phyloP scores from a whole-genome alignment of 2,797 vertebrate genomes.

The Loriculus beryllinus region DNA sequence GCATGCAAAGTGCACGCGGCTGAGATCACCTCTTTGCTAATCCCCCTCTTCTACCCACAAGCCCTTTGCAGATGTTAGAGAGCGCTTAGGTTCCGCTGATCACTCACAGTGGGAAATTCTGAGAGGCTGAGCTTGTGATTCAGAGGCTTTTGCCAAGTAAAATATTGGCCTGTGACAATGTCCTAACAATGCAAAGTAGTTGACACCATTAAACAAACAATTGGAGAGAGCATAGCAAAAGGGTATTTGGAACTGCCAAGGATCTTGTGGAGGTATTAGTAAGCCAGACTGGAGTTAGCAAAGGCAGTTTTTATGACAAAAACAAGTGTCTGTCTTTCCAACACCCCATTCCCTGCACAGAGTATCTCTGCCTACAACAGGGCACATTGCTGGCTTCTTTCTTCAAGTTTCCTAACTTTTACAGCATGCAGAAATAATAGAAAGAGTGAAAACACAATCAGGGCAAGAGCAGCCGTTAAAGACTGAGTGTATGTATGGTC shows the following conservation, averaged over 20 bases:
- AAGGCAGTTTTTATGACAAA: slow-evolving; percentile 48
- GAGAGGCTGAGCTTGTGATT: slow-evolving; percentile 50
- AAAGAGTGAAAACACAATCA: neutral
- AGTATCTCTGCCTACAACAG: neutral
- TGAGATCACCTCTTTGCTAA: slow-evolving; percentile 38
- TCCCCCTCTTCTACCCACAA: neutral
- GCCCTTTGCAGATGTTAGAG: slow-evolving; percentile 18
- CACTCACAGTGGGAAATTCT: slow-evolving; percentile 46
- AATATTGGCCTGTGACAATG: slow-evolving; percentile 48
- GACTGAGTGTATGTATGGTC: neutral
- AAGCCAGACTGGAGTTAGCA: slow-evolving; percentile 25
- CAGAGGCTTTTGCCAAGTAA: slow-evolving; percentile 54
- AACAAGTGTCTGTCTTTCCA: slow-evolving; percentile 49
- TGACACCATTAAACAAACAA: slow-evolving; percentile 65
- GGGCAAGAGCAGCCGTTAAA: neutral
- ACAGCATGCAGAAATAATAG: neutral
- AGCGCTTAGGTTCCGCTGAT: neutral
- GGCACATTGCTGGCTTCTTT: neutral
- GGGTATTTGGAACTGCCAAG: slow-evolving; percentile 1
- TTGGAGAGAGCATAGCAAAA: slow-evolving; percentile 43
- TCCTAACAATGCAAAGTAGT: slow-evolving; percentile 66
- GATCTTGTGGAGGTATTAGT: slow-evolving; percentile 9
- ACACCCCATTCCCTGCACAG: neutral
- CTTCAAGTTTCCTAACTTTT: slow-evolving; percentile 1
- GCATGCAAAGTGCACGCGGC: neutral